Base-by-base conservation (phyloP, 2,113 vertebrate genomes). In the Sclerurus mexicanus region DNA sequence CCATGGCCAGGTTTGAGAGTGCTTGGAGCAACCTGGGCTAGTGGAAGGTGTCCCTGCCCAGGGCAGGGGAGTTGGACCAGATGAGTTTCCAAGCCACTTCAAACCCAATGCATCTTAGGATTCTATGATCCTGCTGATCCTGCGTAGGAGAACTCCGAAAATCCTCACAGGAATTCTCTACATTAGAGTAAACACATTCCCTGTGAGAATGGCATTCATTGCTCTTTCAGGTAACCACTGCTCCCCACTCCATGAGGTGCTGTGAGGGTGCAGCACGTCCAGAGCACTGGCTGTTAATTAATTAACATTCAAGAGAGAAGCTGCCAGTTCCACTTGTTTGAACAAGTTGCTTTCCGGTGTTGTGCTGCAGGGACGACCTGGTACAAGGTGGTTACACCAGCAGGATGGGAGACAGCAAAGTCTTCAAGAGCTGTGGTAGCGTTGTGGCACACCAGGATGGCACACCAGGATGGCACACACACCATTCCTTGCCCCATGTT, bases 231-330 rank as follows among this genome's bases (percentile, higher is more conserved):
- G 33, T 24, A 87, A 15, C 16, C 0, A 4, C n/a, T 2, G 11
- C 56, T 35, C 4, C 6, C 56, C 21, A 1, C 56, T 69, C 39
- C 5, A 2, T 33, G 25, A 56, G 69, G 80, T 85, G 47, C 80
- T 39, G 55, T 23, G 74, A 79, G 78, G 89, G 31, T 47, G 67
- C 86, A 76, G 63, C 1, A 0, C 0, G 1, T 24, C 80, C 7
- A 33, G 63, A 52, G 42, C 9, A 21, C 31, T 47, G 60, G 35
- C 67, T 52, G 21, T 6, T 86, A 25, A 31, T 76, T 90, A 81
- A 88, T 90, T 94, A 86, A 74, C 76, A 89, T 89, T 90, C 90
- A 67, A 9, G 64, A 60, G 77, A 87, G 84, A 44, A 91, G 73
- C 33, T 0, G 1, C 27, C 0, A 0, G 62, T 92, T 95, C 86